phyloP scores from a whole-genome alignment of 2,888 invertebrate genomes.

The Platycheirus rosarum region DNA sequence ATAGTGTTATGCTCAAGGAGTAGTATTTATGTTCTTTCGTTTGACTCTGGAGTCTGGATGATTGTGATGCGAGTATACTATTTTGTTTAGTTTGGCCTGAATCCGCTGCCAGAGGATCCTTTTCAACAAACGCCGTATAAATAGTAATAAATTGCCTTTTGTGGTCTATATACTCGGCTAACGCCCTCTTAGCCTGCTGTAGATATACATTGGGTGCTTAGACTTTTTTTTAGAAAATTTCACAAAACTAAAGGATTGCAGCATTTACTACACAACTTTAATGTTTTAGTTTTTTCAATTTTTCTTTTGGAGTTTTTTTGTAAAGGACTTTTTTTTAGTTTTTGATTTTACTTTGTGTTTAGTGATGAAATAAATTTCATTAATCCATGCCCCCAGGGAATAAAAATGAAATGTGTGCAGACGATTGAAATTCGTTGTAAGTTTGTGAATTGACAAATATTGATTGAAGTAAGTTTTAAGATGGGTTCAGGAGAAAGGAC shows the following conservation, averaged over 20 bases:
- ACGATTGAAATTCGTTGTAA: conserved; percentile 20
- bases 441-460: conserved; percentile 38
- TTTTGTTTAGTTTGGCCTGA: conserved; percentile 55
- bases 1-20: not conserved
- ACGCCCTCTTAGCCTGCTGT: conserved; percentile 8
- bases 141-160: conserved; percentile 67
- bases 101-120: conserved; percentile 52
- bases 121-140: conserved; percentile 55
- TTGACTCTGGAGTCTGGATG: conserved; percentile 19
- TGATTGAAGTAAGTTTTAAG: too few relatives aligned
- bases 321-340: not conserved
- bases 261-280: not conserved
- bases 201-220: not conserved
- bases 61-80: conserved; percentile 26
- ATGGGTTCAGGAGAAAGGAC: too few relatives aligned
- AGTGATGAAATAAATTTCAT: conserved; percentile 41
- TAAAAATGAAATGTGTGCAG: conserved; percentile 32
- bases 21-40: conserved; percentile 21
- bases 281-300: not conserved
- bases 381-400: conserved; percentile 38
- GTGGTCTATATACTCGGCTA: conserved; percentile 18
- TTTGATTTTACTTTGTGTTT: conserved; percentile 7
- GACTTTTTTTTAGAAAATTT: not conserved
- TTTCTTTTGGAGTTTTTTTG: conserved; percentile 7
- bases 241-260: conserved; percentile 20